Base-by-base conservation (phyloP, 2,113 vertebrate species). In the Coptodon rendalli region DNA sequence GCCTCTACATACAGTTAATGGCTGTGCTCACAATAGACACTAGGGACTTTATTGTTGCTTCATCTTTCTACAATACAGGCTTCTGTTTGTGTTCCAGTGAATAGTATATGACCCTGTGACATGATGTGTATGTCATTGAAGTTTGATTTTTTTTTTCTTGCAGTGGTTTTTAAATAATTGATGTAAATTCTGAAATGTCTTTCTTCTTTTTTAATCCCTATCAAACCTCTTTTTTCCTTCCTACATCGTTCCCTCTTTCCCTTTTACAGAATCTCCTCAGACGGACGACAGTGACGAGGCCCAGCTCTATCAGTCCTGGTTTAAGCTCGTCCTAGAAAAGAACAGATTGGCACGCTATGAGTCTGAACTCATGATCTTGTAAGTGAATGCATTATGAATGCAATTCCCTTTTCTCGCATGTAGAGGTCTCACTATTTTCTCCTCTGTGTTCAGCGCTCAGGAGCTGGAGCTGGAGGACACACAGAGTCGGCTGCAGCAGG, bases 311-410 rank as follows among this genome's bases (percentile, higher is more conserved):
- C 98, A 98, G 83, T 96, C 97, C 91, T 99, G 98, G 98, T 97
- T 98, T 91, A 96, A 97, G 87, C 96, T 99, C 31, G 98, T 98
- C 40, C 92, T 98, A 96, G 98, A 99, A 95, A 99, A 98, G 97
- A 99, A 99, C 94, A 97, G 97, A 94, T 93, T 99, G 94, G 97
- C 92, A 27, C 97, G 97, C 86, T 98, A 98, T 2, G 98, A 99
- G 91, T 98, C 97, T 12, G 98, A 98, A 91, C 97, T 99, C 83
- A 93, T 96, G 94, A 95, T 97, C 82, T 97, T 97, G 97, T 97
- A 93, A 94, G 96, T 87, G 38, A 40, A 50, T 3, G n/a, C 22
- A 2, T 24, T 68, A 22, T 68, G 34, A 38, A 22, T 22, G 43
- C 13, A 36, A 5, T 87, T 80, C 14, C 13, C 9, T 7, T 50